Evolutionary conservation across 1,140 invertebrate genomes (phyloP).

Genomic region (Bicyclus anynana): DNA sequence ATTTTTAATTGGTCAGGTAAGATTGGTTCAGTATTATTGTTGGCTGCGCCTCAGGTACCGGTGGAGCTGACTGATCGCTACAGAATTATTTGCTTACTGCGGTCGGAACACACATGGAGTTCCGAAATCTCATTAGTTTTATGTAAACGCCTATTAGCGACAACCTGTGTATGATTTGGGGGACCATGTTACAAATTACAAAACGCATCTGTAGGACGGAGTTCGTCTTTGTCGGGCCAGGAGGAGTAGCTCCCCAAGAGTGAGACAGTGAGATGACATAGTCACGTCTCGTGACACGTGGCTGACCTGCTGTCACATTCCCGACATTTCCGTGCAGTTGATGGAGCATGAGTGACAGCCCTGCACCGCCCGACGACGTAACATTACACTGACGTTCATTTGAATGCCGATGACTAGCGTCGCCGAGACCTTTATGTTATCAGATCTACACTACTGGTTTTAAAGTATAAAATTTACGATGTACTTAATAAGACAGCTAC

Average conservation of each 20-base stretch:
- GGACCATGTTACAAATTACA: slow-evolving; percentile 46
- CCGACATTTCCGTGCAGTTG: slow-evolving; percentile 70
- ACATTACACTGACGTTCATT: slow-evolving; percentile 71
- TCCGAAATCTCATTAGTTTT: slow-evolving; percentile 58
- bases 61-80: slow-evolving; percentile 41
- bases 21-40: slow-evolving; percentile 53
- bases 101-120: slow-evolving; percentile 59
- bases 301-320: slow-evolving; percentile 71
- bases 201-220: slow-evolving; percentile 30
- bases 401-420: slow-evolving; percentile 50
- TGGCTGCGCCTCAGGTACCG: slow-evolving; percentile 35
- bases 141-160: slow-evolving; percentile 67
- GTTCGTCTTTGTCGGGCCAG: slow-evolving; percentile 59
- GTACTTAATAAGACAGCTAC: slow-evolving; percentile 61
- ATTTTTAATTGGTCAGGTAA: slow-evolving; percentile 42
- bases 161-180: slow-evolving; percentile 59
- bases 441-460: slow-evolving; percentile 53
- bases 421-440: slow-evolving; percentile 51
- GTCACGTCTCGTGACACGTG: slow-evolving; percentile 69
- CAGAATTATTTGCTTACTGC: slow-evolving; percentile 55
- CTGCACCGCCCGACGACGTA: slow-evolving; percentile 47
- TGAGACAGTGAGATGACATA: slow-evolving; percentile 64
- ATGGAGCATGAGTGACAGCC: slow-evolving; percentile 76
- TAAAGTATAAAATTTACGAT: slow-evolving; percentile 60
- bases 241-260: slow-evolving; percentile 46